Conservation (phyloP, 2,888 invertebrate genomes). For the Spatulosminthurus flaviceps region DNA sequence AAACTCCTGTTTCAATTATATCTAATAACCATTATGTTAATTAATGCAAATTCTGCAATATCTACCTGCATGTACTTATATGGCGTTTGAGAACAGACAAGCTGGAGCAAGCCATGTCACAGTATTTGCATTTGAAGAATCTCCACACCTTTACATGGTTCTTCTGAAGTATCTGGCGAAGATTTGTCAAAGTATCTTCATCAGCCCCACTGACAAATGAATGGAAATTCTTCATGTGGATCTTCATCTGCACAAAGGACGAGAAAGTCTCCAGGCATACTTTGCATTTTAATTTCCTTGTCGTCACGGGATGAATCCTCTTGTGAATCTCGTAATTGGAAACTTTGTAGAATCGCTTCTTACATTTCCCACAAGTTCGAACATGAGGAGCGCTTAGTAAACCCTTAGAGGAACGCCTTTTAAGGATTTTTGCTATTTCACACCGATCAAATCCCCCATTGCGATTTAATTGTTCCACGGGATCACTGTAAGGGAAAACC, state of each 20-base stretch:
- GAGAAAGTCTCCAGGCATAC: constrained; percentile 15
- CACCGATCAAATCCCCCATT: constrained; percentile 35
- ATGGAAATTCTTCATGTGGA: constrained; percentile 26
- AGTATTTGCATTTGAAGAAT: constrained; percentile 24
- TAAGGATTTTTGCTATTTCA: constrained; percentile 18
- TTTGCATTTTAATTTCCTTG: constrained; percentile 15
- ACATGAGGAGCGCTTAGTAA: not conserved
- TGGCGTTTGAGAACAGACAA: not conserved
- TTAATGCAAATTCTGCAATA: not conserved
- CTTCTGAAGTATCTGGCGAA: constrained; percentile 10
- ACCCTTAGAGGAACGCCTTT: not conserved
- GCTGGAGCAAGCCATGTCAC: constrained; percentile 23
- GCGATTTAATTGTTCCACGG: constrained; percentile 47
- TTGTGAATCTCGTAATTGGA: constrained; percentile 24
- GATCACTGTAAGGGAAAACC: constrained; percentile 41
- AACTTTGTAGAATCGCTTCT: constrained; percentile 18
- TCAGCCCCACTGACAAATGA: not conserved
- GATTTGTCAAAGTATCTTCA: not conserved
- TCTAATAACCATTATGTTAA: no score
- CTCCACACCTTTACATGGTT: constrained; percentile 28
- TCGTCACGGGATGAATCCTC: not conserved
- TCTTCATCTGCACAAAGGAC: not conserved
- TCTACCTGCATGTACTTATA: not conserved
- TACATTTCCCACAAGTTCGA: constrained; percentile 7
- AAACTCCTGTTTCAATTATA: no score